These are phyloP conservation scores for Drosophila navojoa DNA, from an alignment of 1,140 invertebrate species.

Conservation along the genomic window DNA sequence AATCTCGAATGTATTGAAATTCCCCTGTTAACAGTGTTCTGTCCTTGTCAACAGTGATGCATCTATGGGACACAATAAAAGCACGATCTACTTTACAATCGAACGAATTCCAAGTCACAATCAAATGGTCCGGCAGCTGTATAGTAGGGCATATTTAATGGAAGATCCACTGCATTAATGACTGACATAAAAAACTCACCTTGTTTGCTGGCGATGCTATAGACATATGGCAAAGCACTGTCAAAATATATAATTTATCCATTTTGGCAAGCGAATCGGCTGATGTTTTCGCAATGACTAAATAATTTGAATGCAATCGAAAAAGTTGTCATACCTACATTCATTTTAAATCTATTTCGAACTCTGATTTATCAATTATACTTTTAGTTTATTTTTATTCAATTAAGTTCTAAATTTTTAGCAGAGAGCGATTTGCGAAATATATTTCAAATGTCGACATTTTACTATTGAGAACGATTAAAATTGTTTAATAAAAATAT, in stretches of 20 bases:
- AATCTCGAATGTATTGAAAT: conserved; percentile 6
- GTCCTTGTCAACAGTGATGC: conserved; percentile 34
- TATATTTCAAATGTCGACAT: too few relatives aligned
- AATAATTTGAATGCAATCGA: neutral
- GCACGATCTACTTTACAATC: conserved; percentile 15
- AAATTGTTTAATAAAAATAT: too few relatives aligned
- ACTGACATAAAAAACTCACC: neutral
- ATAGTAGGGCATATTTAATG: neutral
- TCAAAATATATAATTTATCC: neutral
- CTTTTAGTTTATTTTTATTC: too few relatives aligned
- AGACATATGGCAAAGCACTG: neutral
- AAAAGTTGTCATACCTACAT: too few relatives aligned
- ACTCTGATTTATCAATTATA: too few relatives aligned
- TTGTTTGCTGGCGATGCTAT: neutral
- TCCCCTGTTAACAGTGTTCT: conserved; percentile 30
- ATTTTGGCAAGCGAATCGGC: neutral
- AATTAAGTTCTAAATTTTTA: too few relatives aligned
- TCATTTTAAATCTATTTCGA: too few relatives aligned
- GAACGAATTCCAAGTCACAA: conserved; percentile 43
- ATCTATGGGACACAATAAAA: conserved; percentile 25
- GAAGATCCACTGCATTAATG: neutral
- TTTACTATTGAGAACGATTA: too few relatives aligned
- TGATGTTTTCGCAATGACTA: neutral
- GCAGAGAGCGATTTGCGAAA: too few relatives aligned
- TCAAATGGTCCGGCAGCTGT: neutral